Base-by-base conservation (phyloP, 2,888 invertebrate genomes). In the Charanyca ferruginea region DNA sequence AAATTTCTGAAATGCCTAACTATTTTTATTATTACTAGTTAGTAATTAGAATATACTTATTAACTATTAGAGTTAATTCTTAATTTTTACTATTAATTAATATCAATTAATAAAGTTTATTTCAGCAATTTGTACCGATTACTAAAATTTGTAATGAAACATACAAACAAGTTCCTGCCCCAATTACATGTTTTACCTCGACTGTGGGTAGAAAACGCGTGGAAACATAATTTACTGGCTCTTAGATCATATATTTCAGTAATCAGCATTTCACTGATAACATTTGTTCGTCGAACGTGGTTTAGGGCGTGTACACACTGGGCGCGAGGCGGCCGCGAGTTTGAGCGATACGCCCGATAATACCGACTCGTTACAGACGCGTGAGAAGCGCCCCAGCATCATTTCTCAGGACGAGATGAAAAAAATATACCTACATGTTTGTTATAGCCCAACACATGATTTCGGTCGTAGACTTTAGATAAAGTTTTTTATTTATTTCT, bases 331-430 rank as follows among this genome's bases (percentile, higher is more conserved):
- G 70, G 65, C 65, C 68, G 74, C 77, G 68, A 73, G 59, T n/a
- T 54, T 73, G 73, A 74, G 69, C 81, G 83, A 84, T 77, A 83
- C 68, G 67, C 66, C 72, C 84, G 89, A 88, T 87, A 85, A 87
- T 88, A 84, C 78, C 55, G 76, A 66, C 73, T 80, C 81, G 79
- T 80, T 75, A 81, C 65, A 42, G 72, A 71, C 79, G 81, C 93
- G 92, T 93, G 92, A 93, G 92, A 93, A 91, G 83, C 79, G 73
- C 77, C 73, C 67, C 79, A 78, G 81, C 83, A 83, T 81, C 84
- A 85, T 85, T 89, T 89, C 90, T 87, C 89, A 89, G 84, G 81
- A 54, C 51, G 73, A 80, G 68, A 83, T 75, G 73, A 81, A 83
- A 83, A 81, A 77, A 74, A 78, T 57, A 66, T 74, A 38, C 13